A percentile compares a stretch with the other conserved stretches of the same genome.
Evolutionary conservation across 1,140 invertebrate species (phyloP).

Genomic region (Papilio helenus): DNA sequence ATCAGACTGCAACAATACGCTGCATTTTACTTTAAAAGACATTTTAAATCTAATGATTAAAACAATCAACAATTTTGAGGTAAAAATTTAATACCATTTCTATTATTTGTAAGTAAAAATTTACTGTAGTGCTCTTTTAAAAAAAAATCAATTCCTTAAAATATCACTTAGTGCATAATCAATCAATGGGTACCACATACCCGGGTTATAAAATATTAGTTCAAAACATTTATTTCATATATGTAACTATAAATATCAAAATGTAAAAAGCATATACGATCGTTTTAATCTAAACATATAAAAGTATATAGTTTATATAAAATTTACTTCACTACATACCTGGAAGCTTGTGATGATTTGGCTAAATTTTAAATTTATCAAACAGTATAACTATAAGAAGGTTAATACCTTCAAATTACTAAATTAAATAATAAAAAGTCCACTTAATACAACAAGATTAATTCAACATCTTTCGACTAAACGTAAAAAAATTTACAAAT

Average conservation of each 20-base stretch:
- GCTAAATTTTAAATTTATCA: not conserved
- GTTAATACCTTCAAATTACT: not conserved
- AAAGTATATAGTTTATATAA: not conserved
- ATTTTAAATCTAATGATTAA: constrained; percentile 16
- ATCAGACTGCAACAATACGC: constrained; percentile 9
- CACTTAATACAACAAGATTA: not conserved
- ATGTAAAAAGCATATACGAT: not conserved
- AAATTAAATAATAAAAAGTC: not conserved
- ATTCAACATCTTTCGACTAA: not conserved
- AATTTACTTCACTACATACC: not conserved
- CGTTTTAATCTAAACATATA: not conserved
- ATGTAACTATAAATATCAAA: not conserved
- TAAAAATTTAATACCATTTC: constrained; percentile 18
- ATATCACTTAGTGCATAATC: constrained; percentile 15
- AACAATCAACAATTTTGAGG: constrained; percentile 5
- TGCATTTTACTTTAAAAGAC: not conserved
- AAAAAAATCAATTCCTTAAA: constrained; percentile 10
- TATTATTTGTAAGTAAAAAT: constrained; percentile 5
- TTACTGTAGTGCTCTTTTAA: not conserved
- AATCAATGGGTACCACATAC: not conserved
- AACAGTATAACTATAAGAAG: not conserved
- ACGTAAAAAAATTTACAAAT: not conserved
- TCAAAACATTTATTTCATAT: not conserved
- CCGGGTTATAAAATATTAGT: not conserved
- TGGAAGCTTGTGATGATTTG: not conserved